A percentile compares a stretch with the other conserved stretches of the same genome.
Conservation (phyloP, 1,140 invertebrate genomes). For the Drosophila sucinea region DNA sequence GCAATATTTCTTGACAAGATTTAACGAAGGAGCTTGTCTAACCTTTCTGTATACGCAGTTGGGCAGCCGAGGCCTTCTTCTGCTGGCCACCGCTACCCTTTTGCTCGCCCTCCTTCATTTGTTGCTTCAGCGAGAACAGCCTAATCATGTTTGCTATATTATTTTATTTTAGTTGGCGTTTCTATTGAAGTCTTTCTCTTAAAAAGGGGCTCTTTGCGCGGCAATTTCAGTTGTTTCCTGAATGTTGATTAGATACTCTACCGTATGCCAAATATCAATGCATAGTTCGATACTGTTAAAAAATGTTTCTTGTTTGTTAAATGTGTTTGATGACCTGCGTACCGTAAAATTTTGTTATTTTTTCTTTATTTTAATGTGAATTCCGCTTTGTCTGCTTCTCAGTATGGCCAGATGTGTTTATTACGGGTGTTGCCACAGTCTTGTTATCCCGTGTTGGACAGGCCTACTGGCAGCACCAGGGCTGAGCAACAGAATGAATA, state of each 20-base stretch:
- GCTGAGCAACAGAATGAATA: background rate
- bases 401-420: constrained; percentile 25
- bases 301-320: constrained; percentile 14
- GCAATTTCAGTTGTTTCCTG: constrained; percentile 20
- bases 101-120: constrained; percentile 97
- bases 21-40: constrained; percentile 15
- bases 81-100: constrained; percentile 89
- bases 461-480: background rate
- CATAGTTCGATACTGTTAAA: constrained; percentile 15
- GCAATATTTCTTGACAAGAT: constrained; percentile 13
- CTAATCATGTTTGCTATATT: constrained; percentile 91
- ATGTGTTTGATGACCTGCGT: constrained; percentile 26
- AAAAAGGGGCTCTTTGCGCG: constrained; percentile 36
- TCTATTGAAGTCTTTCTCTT: constrained; percentile 46
- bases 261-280: constrained; percentile 21
- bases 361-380: constrained; percentile 29
- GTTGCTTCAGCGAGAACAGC: constrained; percentile 98
- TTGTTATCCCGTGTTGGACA: background rate
- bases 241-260: constrained; percentile 17
- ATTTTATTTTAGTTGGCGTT: constrained; percentile 38
- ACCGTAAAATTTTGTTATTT: constrained; percentile 36
- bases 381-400: constrained; percentile 36
- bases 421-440: background rate
- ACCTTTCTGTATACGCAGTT: constrained; percentile 99
- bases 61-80: constrained; percentile 97